Evolutionary conservation across 2,888 invertebrate species (phyloP).

Genomic region (Lasioglossum figueresi): DNA sequence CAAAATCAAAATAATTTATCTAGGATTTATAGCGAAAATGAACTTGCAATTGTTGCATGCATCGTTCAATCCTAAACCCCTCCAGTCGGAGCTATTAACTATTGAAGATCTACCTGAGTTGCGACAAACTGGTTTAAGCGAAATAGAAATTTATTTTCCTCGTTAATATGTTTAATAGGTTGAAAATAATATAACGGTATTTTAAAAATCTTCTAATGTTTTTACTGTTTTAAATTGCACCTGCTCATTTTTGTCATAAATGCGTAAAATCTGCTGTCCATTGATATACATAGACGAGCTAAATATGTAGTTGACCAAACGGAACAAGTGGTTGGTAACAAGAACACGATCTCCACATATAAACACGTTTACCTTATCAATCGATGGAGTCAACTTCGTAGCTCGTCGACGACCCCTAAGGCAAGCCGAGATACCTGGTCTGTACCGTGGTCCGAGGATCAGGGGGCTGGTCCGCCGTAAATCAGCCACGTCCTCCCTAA

Average conservation of each 20-base stretch:
- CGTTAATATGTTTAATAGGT: no score
- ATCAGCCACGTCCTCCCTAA: conserved; percentile 14
- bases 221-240: no score
- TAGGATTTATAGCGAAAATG: neutral
- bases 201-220: no score
- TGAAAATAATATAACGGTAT: no score
- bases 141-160: no score
- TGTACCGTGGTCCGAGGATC: neutral
- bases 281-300: no score
- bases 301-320: neutral
- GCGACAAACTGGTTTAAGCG: no score
- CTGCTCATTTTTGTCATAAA: no score
- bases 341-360: neutral
- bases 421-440: neutral
- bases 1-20: conserved; percentile 1
- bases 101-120: no score
- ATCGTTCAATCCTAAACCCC: neutral
- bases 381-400: neutral
- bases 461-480: neutral
- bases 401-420: neutral
- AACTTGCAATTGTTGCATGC: neutral
- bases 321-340: neutral
- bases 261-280: no score
- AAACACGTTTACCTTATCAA: neutral
- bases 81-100: no score